Evolutionary conservation across 1,140 invertebrate species (phyloP), one percentile per base, ranked within the genome.

Genomic region (Chelonus insularis): DNA sequence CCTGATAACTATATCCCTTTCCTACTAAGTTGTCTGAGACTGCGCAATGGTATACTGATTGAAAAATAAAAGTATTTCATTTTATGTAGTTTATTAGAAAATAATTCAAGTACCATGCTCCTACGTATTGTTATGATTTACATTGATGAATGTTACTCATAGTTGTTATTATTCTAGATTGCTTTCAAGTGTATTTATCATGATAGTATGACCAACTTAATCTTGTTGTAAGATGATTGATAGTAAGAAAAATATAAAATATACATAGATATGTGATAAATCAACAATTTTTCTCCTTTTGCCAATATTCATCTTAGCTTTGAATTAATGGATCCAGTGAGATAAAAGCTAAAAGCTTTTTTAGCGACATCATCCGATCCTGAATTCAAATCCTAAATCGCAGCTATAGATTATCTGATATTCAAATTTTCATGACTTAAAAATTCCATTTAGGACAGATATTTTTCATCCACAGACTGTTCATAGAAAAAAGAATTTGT

Each of bases 341-440:
- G 58, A 64, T 58, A 60, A 64, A 57, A 29, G 57, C 58, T 64
- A 61, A 61, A 64, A 61, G 63, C 58, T 48, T 61, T 64, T 58
- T 57, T 36, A 41, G 56, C 39, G 58, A 25, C 56, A 59, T 48
- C 41, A n/a, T n/a, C n/a, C n/a, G 29, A 59, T 52, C 25, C 5
- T 37, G 43, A 52, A n/a, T n/a, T n/a, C 29, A 20, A 47, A 48
- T 48, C 18, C 48, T 21, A 16, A 7, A 7, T 21, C 32, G 8
- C 32, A 6, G 16, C n/a, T n/a, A 41, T 11, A 14, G 16, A 20
- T 18, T 20, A 45, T 21, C 16, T 14, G 59, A 54, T 45, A 55
- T 55, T 61, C 43, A 54, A 61, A 61, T 61, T 41, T 45, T 45
- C 16, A 11, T 45, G n/a, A 39, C 14, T 14, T 39, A 39, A 39